Evolutionary conservation across 2,888 invertebrate species (phyloP).

Genomic region (Diarsia mendica): DNA sequence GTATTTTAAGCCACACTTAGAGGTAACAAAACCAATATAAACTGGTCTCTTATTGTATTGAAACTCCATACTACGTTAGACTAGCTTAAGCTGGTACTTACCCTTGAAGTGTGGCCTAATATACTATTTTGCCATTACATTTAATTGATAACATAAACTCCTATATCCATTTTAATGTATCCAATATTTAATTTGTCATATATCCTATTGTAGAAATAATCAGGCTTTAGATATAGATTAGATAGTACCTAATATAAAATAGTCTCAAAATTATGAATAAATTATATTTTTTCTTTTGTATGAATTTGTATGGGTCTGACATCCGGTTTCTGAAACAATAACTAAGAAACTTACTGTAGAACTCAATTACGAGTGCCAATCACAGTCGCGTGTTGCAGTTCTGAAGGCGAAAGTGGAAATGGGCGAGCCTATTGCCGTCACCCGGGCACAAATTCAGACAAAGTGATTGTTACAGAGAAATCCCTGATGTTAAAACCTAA

Average conservation of each 20-base stretch:
- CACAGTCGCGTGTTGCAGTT: neutral
- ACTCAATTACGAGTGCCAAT: neutral
- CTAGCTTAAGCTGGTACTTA: neutral
- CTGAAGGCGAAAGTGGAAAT: neutral
- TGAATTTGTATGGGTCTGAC: conserved; percentile 33
- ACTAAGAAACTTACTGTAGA: neutral
- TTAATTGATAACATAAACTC: conserved; percentile 11
- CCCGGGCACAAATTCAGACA: too few relatives aligned
- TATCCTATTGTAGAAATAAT: conserved; percentile 31
- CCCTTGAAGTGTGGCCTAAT: neutral
- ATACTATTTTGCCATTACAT: conserved; percentile 23
- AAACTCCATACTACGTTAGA: neutral
- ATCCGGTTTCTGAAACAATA: neutral
- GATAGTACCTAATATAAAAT: conserved; percentile 27
- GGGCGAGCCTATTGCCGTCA: too few relatives aligned
- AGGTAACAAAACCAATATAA: neutral
- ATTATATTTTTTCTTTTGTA: conserved; percentile 27
- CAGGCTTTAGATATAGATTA: conserved; percentile 44
- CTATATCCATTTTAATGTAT: conserved; percentile 24
- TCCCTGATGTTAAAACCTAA: too few relatives aligned
- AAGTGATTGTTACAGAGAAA: too few relatives aligned
- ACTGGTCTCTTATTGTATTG: neutral
- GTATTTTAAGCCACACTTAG: neutral
- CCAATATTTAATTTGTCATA: conserved; percentile 36
- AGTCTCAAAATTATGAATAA: conserved; percentile 49